Base-by-base conservation (phyloP, 2,113 vertebrate species). In the Grallaria varia region DNA sequence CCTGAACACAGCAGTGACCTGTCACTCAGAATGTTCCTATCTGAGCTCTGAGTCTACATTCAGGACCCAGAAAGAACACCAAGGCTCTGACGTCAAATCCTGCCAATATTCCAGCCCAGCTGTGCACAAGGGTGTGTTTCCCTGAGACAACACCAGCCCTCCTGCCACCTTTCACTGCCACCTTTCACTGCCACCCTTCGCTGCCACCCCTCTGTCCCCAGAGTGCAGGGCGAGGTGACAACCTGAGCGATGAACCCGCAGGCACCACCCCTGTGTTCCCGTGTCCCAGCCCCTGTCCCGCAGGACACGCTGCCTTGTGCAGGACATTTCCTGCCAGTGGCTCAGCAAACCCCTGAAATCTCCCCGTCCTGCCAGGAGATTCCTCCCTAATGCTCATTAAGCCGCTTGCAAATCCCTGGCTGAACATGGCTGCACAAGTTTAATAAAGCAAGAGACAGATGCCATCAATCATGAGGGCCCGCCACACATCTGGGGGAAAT, bases 361-460 rank as follows among this genome's bases (percentile, higher is more conserved):
- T 84, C 89, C 85, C 96, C 12, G 93, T 95, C 96, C 97, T 97
- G 96, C 95, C 97, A 93, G 94, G 93, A 97, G 97, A 97, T 97
- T 97, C 97, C 95, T 97, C 91, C 95, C 91, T 97, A 97, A 98
- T 97, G 85, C 98, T 98, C 97, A 98, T 98, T 98, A 98, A 98
- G 97, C 97, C 68, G 6, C 97, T 98, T 98, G 98, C 98, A 98
- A 98, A 98, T 98, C 98, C 97, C 95, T 30, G 97, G 97, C 98
- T 98, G 97, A 98, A 94, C 95, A 44, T 64, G 97, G 91, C 93
- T 79, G 97, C 47, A 63, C 92, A 95, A 97, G 97, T 98, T 98
- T 98, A 98, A 98, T 98, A 98, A 98, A 98, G 97, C 91, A 42
- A 63, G 94, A 98, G 98, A 98, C 98, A 98, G 98, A 98, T 93